Percentiles rank a stretch among this genome's conserved stretches.
These are phyloP conservation scores for Aphidius gifuensis DNA, from an alignment of 1,140 invertebrate species.

Conservation along the genomic window DNA sequence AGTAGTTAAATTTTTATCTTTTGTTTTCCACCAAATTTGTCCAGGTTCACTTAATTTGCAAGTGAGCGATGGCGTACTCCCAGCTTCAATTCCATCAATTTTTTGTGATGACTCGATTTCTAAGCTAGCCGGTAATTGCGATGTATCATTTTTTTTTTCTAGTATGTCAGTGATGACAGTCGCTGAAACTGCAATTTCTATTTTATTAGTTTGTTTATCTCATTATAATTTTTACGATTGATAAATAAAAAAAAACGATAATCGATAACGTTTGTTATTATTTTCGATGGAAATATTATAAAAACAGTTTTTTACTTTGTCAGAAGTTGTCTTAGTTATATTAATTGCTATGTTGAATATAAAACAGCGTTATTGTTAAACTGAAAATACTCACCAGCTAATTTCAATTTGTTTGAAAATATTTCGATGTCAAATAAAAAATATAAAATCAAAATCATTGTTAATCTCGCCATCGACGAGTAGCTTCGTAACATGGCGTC, in stretches of 20 bases:
- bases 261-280: too few relatives aligned
- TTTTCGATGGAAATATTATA: too few relatives aligned
- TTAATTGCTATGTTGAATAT: not conserved
- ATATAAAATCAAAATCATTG: slow-evolving; percentile 28
- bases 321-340: too few relatives aligned
- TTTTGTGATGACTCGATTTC: slow-evolving; percentile 44
- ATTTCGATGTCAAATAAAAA: slow-evolving; percentile 20
- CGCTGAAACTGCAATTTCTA: slow-evolving; percentile 29
- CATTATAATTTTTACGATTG: not conserved
- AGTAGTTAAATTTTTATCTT: slow-evolving; percentile 45
- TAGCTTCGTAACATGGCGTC: slow-evolving; percentile 44
- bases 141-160: slow-evolving; percentile 23
- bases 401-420: not conserved
- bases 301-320: too few relatives aligned
- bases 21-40: slow-evolving; percentile 45
- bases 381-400: not conserved
- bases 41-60: slow-evolving; percentile 41
- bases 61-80: slow-evolving; percentile 46
- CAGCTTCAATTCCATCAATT: slow-evolving; percentile 46
- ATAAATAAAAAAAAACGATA: too few relatives aligned
- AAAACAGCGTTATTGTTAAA: not conserved
- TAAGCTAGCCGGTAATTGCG: slow-evolving; percentile 23
- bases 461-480: slow-evolving; percentile 35
- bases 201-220: not conserved
- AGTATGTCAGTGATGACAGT: slow-evolving; percentile 28